A percentile compares a stretch with the other conserved stretches of the same genome.
Evolutionary conservation across 2,113 vertebrate genomes (phyloP).

Genomic region (Nesoenas mayeri): DNA sequence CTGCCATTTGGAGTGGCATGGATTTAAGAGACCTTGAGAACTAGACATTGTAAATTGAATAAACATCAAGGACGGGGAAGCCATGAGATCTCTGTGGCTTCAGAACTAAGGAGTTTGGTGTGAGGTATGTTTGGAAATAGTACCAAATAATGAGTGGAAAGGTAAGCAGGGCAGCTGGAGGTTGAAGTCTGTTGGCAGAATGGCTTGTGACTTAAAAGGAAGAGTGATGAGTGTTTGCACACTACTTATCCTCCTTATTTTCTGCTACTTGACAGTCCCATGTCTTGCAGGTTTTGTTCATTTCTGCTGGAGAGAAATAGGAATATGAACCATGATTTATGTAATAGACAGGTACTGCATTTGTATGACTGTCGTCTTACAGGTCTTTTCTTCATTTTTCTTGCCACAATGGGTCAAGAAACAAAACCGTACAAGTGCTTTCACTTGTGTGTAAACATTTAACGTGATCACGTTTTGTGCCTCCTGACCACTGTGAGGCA

Average conservation of each 20-base stretch:
- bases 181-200: neutral
- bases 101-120: neutral
- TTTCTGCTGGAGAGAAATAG: neutral
- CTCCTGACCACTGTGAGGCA: neutral
- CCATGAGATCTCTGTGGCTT: neutral
- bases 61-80: neutral
- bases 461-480: neutral
- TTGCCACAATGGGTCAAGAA: neutral
- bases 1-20: neutral
- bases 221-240: neutral
- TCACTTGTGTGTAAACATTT: accelerated
- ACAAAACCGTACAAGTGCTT: neutral
- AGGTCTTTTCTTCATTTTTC: neutral
- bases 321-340: neutral
- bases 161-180: neutral
- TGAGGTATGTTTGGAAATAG: neutral
- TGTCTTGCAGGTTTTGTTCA: neutral
- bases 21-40: neutral
- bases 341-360: neutral
- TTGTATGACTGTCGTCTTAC: accelerated
- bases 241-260: neutral
- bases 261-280: neutral
- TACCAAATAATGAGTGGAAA: neutral
- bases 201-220: neutral
- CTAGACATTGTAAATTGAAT: neutral